Percentiles rank a stretch among this genome's conserved stretches.
Evolutionary conservation across 2,888 invertebrate species (phyloP).

Genomic region (Epistrophe grossulariae): DNA sequence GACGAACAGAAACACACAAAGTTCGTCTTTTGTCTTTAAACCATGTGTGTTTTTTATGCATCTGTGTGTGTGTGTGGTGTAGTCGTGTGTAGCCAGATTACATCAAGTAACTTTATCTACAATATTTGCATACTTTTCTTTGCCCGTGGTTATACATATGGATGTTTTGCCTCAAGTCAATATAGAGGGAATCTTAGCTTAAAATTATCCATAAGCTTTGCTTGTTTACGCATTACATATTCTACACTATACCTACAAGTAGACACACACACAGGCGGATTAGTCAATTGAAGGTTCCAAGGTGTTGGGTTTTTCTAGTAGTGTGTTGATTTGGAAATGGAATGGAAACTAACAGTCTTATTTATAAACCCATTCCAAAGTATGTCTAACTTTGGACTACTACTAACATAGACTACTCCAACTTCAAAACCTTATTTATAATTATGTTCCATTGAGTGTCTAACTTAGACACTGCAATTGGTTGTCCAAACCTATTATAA

Average conservation of each 20-base stretch:
- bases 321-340: too few relatives aligned
- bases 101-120: constrained; percentile 62
- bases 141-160: constrained; percentile 23
- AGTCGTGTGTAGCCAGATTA: constrained; percentile 46
- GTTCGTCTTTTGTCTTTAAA: constrained; percentile 46
- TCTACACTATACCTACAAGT: background rate
- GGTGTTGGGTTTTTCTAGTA: too few relatives aligned
- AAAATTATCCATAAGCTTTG: constrained; percentile 43
- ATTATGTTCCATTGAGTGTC: too few relatives aligned
- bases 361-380: too few relatives aligned
- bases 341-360: too few relatives aligned
- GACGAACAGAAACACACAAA: constrained; percentile 54
- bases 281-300: background rate
- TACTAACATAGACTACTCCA: too few relatives aligned
- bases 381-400: too few relatives aligned
- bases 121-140: constrained; percentile 40
- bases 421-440: too few relatives aligned
- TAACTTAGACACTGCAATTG: too few relatives aligned
- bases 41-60: background rate
- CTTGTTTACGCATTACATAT: background rate
- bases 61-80: background rate
- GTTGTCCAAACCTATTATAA: too few relatives aligned
- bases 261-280: background rate
- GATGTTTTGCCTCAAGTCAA: constrained; percentile 49
- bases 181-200: constrained; percentile 39